phyloP scores from a whole-genome alignment of 2,888 invertebrate species.

The Prosapia bicincta region DNA sequence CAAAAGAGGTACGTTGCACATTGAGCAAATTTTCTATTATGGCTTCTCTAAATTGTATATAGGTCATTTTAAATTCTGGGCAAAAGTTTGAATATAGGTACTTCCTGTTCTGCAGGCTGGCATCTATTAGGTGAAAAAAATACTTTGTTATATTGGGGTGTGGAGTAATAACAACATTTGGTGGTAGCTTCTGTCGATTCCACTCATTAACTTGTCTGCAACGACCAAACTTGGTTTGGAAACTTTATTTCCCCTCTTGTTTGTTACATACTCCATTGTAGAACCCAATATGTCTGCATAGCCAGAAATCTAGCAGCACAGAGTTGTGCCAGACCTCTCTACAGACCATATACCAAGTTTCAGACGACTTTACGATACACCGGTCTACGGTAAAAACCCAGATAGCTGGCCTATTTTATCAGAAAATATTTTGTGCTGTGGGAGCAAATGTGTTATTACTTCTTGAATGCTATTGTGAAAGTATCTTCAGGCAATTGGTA shows the following conservation, averaged over 20 bases:
- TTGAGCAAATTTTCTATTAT: not conserved
- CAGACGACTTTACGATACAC: not conserved
- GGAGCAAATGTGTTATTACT: not conserved
- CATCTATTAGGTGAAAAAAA: constrained; percentile 12
- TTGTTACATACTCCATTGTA: constrained; percentile 10
- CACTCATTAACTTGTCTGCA: constrained; percentile 14
- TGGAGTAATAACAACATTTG: not conserved
- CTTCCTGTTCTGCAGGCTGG: constrained; percentile 2
- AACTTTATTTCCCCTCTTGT: not conserved
- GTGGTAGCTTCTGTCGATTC: constrained; percentile 11
- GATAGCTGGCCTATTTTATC: not conserved
- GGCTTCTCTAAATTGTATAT: not conserved
- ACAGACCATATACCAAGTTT: not conserved
- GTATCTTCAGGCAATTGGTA: too few relatives aligned
- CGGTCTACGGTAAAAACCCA: not conserved
- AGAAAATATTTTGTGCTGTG: not conserved
- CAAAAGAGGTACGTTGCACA: not conserved
- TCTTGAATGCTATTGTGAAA: too few relatives aligned
- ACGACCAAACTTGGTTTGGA: constrained; percentile 7
- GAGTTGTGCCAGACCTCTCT: not conserved
- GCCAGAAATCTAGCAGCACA: not conserved
- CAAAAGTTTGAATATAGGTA: constrained; percentile 1
- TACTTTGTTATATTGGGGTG: constrained; percentile 1
- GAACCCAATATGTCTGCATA: not conserved
- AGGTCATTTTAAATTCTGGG: not conserved